phyloP scores from a whole-genome alignment of 2,113 vertebrate genomes.

The Puffinus mauretanicus region DNA sequence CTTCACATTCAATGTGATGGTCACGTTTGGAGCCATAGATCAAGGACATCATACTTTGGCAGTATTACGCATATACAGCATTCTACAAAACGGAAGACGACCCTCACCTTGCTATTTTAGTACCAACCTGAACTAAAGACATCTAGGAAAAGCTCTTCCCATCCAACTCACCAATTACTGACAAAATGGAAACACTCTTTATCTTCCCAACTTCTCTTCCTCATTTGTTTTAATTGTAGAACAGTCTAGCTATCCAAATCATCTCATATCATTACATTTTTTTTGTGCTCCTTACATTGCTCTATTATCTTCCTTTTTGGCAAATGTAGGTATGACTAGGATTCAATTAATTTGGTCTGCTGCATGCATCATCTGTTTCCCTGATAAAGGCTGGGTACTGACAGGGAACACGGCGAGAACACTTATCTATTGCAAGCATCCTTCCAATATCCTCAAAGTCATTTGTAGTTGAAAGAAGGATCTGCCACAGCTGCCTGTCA shows the following conservation, averaged over 20 bases:
- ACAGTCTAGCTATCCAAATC: neutral
- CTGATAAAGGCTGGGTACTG: neutral
- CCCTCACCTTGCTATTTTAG: neutral
- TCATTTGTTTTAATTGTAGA: neutral
- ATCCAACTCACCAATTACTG: neutral
- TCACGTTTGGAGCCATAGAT: neutral
- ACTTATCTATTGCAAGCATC: neutral
- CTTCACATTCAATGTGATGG: neutral
- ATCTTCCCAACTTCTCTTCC: neutral
- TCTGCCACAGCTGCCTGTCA: neutral
- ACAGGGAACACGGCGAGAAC: neutral
- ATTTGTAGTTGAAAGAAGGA: neutral
- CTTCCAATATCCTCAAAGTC: neutral
- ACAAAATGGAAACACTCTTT: neutral
- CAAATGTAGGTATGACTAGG: neutral
- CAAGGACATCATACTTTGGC: neutral
- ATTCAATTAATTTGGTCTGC: conserved; percentile 6
- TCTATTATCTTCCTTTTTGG: neutral
- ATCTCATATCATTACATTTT: neutral
- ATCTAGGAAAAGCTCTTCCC: neutral
- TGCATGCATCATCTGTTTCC: neutral
- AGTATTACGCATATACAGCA: rapidly evolving
- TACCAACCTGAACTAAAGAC: neutral
- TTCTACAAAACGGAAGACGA: neutral
- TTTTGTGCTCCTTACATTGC: neutral